Base-by-base conservation (phyloP, 2,797 vertebrate species). In the Enteromius paludinosus region DNA sequence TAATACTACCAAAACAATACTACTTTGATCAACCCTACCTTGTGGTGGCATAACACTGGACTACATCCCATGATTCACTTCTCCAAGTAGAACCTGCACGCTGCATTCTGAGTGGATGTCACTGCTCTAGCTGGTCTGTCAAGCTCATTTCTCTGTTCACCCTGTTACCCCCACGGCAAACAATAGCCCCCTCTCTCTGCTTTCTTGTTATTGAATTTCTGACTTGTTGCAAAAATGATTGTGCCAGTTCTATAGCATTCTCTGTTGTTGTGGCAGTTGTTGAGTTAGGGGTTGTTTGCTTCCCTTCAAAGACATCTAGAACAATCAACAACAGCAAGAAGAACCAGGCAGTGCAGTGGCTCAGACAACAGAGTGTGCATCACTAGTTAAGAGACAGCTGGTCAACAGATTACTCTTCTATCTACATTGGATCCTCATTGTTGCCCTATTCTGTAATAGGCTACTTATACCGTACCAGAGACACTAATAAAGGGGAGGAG, bases 291-390 rank as follows among this genome's bases (percentile, higher is more conserved):
- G 90, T 87, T 92, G 92, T 93, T 94, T 92, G 81, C 86, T 89
- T 77, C 85, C 88, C 89, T 88, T 92, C 92, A 94, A 94, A 94
- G 93, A 94, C 89, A 93, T 95, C 94, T 88, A 94, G 94, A 95
- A 95, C 88, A 89, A 92, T 94, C 93, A 89, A 90, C 92, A 90
- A 90, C 61, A 88, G 52, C 88, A 65, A 87, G 90, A 87, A 88
- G 89, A 90, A 91, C 87, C 85, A 89, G 89, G 81, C 83, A 38
- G 79, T 12, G n/a, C 74, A 30, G 14, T 65, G 14, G 72, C 70
- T 68, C 66, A 83, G 49, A 71, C 38, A 79, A 74, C 75, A 87
- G 74, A 71, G 65, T 28, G 71, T 17, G 49, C 30, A 82, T 69
- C 11, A 45, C 78, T 62, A 41, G 33, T 81, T 75, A 62, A 41